phyloP scores from a whole-genome alignment of 2,888 invertebrate species.

The Nomada goodeniana region DNA sequence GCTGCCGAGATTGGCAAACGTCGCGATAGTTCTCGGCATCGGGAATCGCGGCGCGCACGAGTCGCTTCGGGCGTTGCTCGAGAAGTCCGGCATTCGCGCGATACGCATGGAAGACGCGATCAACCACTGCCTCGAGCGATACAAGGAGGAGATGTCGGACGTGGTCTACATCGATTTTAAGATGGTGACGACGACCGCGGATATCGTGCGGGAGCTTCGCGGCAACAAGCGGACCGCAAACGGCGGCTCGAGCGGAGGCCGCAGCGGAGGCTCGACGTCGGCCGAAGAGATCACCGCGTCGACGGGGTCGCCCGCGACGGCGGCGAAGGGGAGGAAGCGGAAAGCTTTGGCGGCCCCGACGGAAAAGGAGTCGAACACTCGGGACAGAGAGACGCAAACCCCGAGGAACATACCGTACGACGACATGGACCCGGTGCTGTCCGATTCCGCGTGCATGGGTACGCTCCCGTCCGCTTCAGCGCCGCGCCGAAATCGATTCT shows the following conservation, averaged over 20 bases:
- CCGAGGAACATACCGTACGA: constrained; percentile 87
- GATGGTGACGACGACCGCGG: constrained; percentile 42
- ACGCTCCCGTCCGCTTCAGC: not conserved
- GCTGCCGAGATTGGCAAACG: constrained; percentile 83
- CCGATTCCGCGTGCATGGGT: constrained; percentile 84
- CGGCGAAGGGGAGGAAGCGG: not conserved
- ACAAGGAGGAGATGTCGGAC: constrained; percentile 86
- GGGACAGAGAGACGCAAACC: constrained; percentile 86
- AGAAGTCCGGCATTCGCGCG: constrained; percentile 83
- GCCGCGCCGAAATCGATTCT: not conserved
- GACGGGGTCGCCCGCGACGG: not conserved
- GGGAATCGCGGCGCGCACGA: constrained; percentile 80
- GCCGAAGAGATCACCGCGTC: not conserved
- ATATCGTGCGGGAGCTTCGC: not conserved
- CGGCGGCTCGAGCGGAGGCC: not conserved
- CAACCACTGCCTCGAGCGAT: constrained; percentile 86
- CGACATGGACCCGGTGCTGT: constrained; percentile 84
- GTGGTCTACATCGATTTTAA: constrained; percentile 85
- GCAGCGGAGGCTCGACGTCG: not conserved
- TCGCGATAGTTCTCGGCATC: constrained; percentile 84
- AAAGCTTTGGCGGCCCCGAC: not conserved
- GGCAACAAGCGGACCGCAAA: not conserved
- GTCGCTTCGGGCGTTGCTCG: constrained; percentile 84
- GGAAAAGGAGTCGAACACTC: not conserved
- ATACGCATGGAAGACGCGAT: constrained; percentile 86